These are phyloP conservation scores for Lampris megalopsis DNA, from an alignment of 2,113 vertebrate species.

Conservation along the genomic window DNA sequence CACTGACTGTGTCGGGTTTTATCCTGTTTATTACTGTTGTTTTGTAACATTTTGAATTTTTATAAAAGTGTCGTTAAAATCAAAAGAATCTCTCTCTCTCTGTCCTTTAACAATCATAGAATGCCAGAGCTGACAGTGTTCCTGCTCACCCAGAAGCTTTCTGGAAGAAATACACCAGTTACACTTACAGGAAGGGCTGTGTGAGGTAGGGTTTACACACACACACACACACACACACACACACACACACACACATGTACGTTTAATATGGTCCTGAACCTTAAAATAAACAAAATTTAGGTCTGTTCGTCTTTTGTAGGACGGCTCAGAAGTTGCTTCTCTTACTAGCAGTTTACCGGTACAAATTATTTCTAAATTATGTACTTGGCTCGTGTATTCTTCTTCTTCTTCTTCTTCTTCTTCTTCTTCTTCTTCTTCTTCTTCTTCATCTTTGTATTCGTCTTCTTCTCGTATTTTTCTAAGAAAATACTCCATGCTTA, in stretches of 20 bases:
- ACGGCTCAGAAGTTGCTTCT: neutral
- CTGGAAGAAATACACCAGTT: neutral
- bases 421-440: too few species aligned
- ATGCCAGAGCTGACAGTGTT: constrained; percentile 20
- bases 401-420: too few species aligned
- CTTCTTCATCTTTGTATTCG: too few species aligned
- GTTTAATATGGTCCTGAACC: neutral
- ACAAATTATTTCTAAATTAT: neutral
- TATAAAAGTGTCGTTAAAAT: too few species aligned
- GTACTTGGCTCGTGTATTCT: too few species aligned
- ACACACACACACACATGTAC: neutral
- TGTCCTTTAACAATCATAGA: constrained; percentile 31
- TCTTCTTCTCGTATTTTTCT: too few species aligned
- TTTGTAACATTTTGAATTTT: too few species aligned
- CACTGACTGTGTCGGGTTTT: too few species aligned
- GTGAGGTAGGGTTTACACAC: neutral
- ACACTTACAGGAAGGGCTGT: neutral
- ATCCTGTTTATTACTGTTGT: too few species aligned
- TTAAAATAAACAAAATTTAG: too few species aligned
- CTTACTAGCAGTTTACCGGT: constrained; percentile 1
- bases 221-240: too few species aligned
- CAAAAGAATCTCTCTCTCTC: neutral
- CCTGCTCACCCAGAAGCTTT: constrained; percentile 11
- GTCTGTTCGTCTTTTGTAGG: neutral
- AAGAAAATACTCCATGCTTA: too few species aligned